Evolutionary conservation across 92 coral and sea anemone species (phyloP), one percentile per base, ranked within the genome.

Genomic region (Hydrozoanthus gracilis): DNA sequence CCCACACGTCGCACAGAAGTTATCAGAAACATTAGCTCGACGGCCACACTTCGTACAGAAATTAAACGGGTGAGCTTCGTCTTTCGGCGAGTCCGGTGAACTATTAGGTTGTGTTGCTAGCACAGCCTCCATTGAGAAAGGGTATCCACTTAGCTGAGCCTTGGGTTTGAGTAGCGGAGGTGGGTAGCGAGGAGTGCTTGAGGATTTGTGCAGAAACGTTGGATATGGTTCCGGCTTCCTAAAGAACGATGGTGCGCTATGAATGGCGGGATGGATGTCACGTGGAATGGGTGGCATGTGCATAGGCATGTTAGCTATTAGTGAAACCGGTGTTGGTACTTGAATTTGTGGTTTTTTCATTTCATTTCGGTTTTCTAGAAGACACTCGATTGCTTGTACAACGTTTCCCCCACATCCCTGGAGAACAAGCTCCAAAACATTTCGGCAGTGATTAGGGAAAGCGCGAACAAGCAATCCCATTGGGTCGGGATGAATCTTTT

Each of bases 371-470:
- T 92, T 95, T 55, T 94, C 91, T 56, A 97, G 91, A 58, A 97
- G 88, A 78, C 98, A 97, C 73, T 97, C 99, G 51, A 97, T 97
- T 8, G 99, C 98, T 87, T 97, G 99, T 5, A 97, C 99, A 5
- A 97, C 99, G 72, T 97, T 97, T 1, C 99, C 98, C 10, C 94
- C 98, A 52, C 99, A 97, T 2, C 99, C 99, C 71, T 95, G 99
- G 51, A 95, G 91, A 35, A 97, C 98, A 73, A 94, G 88, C 86
- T 97, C 98, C 56, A 97, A 92, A 10, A 97, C 99, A 27, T 92
- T 95, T 51, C 95, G 92, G 86, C 98, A 95, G 87, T 97, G 99
- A 51, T 88, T 94, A 6, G 99, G 99, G 86, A 97, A 97, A 4
- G 99, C 98, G 71, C 98, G 91, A 15, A 91, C 82, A 18, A 97